These are phyloP conservation scores for Cossypha polioptera DNA, from an alignment of 2,797 vertebrate species.

Conservation along the genomic window DNA sequence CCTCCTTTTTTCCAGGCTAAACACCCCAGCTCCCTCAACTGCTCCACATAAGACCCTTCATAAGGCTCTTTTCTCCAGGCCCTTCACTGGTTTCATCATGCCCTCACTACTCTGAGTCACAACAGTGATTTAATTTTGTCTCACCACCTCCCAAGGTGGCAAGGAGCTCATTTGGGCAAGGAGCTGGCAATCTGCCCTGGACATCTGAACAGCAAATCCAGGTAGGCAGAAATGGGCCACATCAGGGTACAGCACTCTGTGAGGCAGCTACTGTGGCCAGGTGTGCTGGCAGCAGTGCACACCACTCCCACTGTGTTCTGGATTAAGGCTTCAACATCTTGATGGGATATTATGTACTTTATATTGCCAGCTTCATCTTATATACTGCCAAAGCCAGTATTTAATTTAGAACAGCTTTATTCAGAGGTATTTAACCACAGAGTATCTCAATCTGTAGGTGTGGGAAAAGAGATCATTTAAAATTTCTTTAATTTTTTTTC, in stretches of 20 bases:
- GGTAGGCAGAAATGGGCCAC: not conserved
- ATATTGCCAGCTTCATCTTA: not conserved
- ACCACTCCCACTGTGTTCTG: rapidly evolving
- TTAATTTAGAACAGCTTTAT: slow-evolving; percentile 15
- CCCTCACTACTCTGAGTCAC: not conserved
- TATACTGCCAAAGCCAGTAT: not conserved
- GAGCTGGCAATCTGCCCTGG: not conserved
- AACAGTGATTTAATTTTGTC: not conserved
- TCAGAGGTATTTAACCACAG: not conserved
- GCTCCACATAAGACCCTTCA: not conserved
- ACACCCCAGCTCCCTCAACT: not conserved
- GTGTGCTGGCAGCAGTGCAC: not conserved
- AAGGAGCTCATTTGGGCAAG: not conserved
- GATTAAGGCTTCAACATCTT: not conserved
- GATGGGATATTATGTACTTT: not conserved
- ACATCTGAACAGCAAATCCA: not conserved
- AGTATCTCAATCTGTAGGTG: not conserved
- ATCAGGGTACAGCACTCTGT: not conserved
- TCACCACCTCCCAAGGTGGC: not conserved
- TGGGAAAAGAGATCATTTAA: not conserved
- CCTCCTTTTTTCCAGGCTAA: not conserved
- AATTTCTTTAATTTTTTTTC: not conserved
- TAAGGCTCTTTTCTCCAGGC: not conserved
- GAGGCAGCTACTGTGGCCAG: not conserved
- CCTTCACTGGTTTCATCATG: not conserved